Conservation (phyloP, 53 echinoderm and acorn worm species). For the Luidia sarsii region DNA sequence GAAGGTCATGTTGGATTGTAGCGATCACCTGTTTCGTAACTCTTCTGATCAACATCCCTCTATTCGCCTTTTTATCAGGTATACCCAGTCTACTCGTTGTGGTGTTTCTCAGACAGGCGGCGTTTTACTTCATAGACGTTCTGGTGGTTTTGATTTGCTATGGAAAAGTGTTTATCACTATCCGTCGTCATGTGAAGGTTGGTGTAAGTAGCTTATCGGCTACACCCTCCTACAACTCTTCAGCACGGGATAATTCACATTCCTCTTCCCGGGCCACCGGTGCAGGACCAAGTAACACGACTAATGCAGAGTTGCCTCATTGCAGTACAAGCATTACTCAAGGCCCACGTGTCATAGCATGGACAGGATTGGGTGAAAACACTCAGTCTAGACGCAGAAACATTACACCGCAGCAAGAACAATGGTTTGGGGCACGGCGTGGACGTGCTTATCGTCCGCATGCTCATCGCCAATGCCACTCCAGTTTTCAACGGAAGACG, state of each 20-base stretch:
- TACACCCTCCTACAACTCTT: background rate
- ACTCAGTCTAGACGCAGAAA: background rate
- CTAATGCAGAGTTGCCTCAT: background rate
- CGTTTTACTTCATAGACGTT: background rate
- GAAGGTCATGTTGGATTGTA: background rate
- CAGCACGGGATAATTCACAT: no score
- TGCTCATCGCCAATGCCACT: background rate
- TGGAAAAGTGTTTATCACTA: conserved; percentile 32
- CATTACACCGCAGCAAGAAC: no score
- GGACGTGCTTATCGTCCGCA: background rate
- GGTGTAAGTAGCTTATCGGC: background rate
- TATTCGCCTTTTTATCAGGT: background rate
- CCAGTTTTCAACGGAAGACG: conserved; percentile 20
- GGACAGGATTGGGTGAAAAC: no score
- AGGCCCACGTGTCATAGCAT: background rate
- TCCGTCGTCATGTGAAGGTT: conserved; percentile 41
- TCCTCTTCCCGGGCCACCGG: background rate
- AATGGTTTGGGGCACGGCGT: background rate
- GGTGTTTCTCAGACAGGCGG: background rate
- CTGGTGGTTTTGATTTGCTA: conserved; percentile 40
- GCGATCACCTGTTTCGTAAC: background rate
- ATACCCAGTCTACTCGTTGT: background rate
- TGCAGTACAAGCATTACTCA: background rate
- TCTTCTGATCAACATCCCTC: background rate
- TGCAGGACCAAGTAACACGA: background rate